Evolutionary conservation across 2,888 invertebrate species (phyloP), one percentile per base, ranked within the genome.

Genomic region (Hymenopus coronatus): DNA sequence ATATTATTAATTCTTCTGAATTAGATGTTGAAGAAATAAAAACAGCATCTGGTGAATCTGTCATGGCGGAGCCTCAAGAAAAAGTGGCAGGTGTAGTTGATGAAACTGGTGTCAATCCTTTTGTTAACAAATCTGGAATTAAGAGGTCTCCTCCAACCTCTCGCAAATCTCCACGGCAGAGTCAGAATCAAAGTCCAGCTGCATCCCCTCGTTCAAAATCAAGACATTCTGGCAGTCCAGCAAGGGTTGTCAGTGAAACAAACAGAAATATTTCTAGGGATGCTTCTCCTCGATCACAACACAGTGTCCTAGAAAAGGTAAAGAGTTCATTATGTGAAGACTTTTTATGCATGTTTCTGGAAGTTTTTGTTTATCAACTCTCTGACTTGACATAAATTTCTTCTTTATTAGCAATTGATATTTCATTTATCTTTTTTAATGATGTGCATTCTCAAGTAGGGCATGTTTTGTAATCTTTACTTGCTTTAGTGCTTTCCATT

Each of bases 161-260:
- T 14, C 40, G 54, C 28, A 86, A n/a, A 33, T 86, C 89, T 86
- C 86, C 89, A 40, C 46, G 86, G 28, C 28, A 83, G 46, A 87
- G 83, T 70, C 83, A 30, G 20, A 83, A 28, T 86, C 70, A 46
- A 9, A 33, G 82, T 27, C 87, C 87, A 33, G 28, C 81, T n/a
- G 87, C 81, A 8, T 87, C 87, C 33, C 87, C 82, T 7, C 82
- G 40, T 28, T 27, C 54, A 33, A 87, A 70, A 25, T 87, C 87
- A 25, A 87, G 33, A 33, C 30, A 30, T 28, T 33, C 82, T 40
- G 70, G 33, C 14, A 27, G n/a, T 27, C 25, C 28, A n/a, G 15
- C 27, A 25, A 40, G 30, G 28, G 30, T 8, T 33, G 33, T 33
- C 3, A 70, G 28, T 87, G 30, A 25, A n/a, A 20, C n/a, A 25